phyloP scores from a whole-genome alignment of 2,113 vertebrate genomes.

The Hippocampus barbouri region DNA sequence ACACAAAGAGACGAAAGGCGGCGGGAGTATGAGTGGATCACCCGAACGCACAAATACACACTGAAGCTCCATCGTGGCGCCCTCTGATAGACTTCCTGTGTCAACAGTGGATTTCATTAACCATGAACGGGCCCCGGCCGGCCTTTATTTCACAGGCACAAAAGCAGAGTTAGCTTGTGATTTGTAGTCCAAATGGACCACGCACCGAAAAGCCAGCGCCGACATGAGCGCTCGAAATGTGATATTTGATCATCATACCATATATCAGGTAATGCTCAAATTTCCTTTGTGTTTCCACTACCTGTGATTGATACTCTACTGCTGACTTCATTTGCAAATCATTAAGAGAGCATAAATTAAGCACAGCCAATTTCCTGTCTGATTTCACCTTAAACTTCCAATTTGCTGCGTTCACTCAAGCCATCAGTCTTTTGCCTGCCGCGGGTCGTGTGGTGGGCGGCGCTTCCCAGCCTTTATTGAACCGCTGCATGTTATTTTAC shows the following conservation, averaged over 20 bases:
- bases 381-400: conserved; percentile 58
- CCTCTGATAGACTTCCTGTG: conserved; percentile 57
- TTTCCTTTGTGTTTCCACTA: conserved; percentile 34
- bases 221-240: conserved; percentile 19
- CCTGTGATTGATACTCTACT: conserved; percentile 34
- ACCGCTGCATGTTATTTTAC: not conserved
- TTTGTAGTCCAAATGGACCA: conserved; percentile 12
- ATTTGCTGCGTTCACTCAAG: conserved; percentile 56
- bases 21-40: conserved; percentile 36
- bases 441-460: conserved; percentile 31
- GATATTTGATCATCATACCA: conserved; percentile 26
- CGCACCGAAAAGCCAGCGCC: not conserved
- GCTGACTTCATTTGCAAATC: conserved; percentile 24
- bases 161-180: conserved; percentile 17
- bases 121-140: conserved; percentile 10
- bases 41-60: conserved; percentile 8
- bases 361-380: conserved; percentile 50
- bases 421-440: conserved; percentile 43
- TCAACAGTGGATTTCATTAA: conserved; percentile 60
- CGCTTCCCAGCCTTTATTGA: conserved; percentile 3
- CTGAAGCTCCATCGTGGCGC: conserved; percentile 25
- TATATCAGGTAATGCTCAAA: conserved; percentile 30
- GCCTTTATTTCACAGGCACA: conserved; percentile 33
- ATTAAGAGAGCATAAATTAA: conserved; percentile 37
- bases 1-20: conserved; percentile 49